Conservation (phyloP, 2,797 vertebrate species). For the Limnodromus scolopaceus region DNA sequence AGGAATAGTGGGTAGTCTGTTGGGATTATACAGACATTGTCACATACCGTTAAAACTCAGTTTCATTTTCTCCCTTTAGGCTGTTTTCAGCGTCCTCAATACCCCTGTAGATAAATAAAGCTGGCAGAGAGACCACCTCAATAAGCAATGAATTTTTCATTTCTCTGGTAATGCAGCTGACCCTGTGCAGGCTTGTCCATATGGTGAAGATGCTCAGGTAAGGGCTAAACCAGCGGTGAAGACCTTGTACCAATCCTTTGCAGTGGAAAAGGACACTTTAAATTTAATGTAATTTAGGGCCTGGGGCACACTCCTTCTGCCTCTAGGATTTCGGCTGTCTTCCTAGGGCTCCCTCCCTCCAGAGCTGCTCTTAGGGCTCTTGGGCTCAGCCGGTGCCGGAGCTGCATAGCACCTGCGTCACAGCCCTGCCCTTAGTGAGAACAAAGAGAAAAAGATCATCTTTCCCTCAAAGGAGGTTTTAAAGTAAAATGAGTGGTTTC, state of each 20-base stretch:
- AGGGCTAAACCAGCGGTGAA: background rate
- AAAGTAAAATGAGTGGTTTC: background rate
- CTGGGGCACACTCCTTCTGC: background rate
- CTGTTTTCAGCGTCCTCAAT: background rate
- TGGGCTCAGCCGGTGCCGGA: background rate
- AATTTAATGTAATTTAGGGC: background rate
- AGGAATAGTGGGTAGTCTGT: background rate
- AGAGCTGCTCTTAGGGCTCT: background rate
- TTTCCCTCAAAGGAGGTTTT: background rate
- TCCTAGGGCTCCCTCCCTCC: background rate
- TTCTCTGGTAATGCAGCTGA: background rate
- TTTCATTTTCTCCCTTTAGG: conserved; percentile 23
- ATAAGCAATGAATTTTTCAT: background rate
- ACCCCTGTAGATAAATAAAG: background rate
- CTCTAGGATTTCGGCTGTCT: background rate
- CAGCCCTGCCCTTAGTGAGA: background rate
- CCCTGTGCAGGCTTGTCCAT: background rate
- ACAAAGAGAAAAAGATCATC: background rate
- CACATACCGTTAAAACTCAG: background rate
- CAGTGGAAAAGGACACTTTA: background rate
- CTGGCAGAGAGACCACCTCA: background rate
- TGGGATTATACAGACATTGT: background rate
- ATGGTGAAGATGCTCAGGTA: background rate
- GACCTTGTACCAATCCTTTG: rapidly evolving
- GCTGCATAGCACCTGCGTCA: background rate